These are phyloP conservation scores for Musca vetustissima DNA, from an alignment of 1,140 invertebrate species.

Conservation along the genomic window DNA sequence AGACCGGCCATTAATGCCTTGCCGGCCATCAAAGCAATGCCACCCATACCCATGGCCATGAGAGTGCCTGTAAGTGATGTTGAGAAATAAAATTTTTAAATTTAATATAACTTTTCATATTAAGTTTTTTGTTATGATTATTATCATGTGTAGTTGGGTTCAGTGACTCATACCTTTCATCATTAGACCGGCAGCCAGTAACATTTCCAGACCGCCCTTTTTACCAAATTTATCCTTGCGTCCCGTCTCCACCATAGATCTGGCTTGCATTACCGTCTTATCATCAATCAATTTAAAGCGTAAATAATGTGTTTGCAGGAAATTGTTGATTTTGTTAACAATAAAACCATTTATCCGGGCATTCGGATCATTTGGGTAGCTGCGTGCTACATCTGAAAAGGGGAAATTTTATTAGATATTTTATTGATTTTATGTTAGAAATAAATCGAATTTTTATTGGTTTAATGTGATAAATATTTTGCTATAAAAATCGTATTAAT, in stretches of 20 bases:
- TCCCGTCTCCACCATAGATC: conserved; percentile 54
- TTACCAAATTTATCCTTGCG: conserved; percentile 61
- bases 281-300: conserved; percentile 70
- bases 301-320: conserved; percentile 72
- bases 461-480: too few relatives aligned
- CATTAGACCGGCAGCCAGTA: conserved; percentile 64
- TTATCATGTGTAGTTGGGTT: not conserved
- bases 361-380: conserved; percentile 74
- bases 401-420: too few relatives aligned
- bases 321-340: conserved; percentile 68
- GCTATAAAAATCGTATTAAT: too few relatives aligned
- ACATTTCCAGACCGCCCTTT: conserved; percentile 62
- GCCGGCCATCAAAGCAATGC: conserved; percentile 74
- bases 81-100: conserved; percentile 3
- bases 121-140: not conserved
- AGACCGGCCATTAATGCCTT: conserved; percentile 82
- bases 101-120: conserved; percentile 7
- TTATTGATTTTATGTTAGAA: too few relatives aligned
- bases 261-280: conserved; percentile 62
- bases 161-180: conserved; percentile 61
- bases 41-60: conserved; percentile 73
- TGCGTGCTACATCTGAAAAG: conserved; percentile 65
- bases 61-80: conserved; percentile 62
- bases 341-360: conserved; percentile 76
- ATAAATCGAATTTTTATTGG: too few relatives aligned